Evolutionary conservation across 30 jellyfish, hydroid and myxozoan genomes (phyloP), one percentile per base, ranked within the genome.

Genomic region (Aurelia aurita): DNA sequence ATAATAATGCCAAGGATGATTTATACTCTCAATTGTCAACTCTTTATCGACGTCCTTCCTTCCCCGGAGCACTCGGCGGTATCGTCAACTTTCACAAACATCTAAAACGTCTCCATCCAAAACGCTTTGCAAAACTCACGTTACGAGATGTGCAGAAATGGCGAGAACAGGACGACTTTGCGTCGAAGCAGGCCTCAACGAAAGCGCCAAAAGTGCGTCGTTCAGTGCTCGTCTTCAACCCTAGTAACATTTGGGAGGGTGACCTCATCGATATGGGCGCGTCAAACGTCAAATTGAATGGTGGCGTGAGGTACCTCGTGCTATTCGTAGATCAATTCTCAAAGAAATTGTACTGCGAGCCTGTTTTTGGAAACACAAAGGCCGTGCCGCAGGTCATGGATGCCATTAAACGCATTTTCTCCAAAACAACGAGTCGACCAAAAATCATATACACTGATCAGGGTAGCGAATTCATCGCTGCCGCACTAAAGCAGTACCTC

Each of bases 191-290:
- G 47, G 27, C 21, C 21, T 22, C 77, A 4, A 49, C n/a, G 16
- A 20, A n/a, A 20, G 18, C 18, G 13, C 7, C 9, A 10, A 12
- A 12, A 11, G 14, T 64, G 51, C 77, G 77, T 3, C 7, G 51
- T 3, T 27, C 77, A 8, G 12, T 12, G 7, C 46, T 6, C 21
- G 22, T 64, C 9, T 64, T 15, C 77, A n/a, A 35, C 10, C 53
- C 51, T 4, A 64, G 27, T 28, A 20, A 27, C 5, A 64, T 64
- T 11, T 64, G 77, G 77, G 77, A 64, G 35, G 77, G 46, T 10
- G 77, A 64, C n/a, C n/a, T 64, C 51, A 7, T 28, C 16, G 77
- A 64, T 49, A 28, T 64, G 46, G n/a, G n/a, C n/a, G n/a, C n/a
- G n/a, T 20, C 77, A 8, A 35, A 20, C 9, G 7, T 15, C 7